Conservation (phyloP, 2,888 invertebrate genomes). For the Lasioglossum zephyrum region DNA sequence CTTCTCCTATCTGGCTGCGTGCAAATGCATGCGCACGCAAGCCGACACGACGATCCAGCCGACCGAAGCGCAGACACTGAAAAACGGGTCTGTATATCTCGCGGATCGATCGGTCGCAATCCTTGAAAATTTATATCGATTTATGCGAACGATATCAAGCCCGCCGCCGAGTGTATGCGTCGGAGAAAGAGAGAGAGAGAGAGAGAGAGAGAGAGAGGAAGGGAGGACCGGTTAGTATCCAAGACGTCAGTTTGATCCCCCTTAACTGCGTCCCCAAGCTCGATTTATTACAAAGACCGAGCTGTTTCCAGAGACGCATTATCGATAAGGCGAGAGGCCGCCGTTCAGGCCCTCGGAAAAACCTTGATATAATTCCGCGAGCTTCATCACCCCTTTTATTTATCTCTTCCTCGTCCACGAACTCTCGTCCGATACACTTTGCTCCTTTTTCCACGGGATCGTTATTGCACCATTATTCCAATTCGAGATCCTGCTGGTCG, state of each 20-base stretch:
- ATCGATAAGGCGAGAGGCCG: slow-evolving; percentile 65
- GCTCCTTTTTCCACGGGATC: slow-evolving; percentile 22
- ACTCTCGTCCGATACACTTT: not conserved
- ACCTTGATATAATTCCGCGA: slow-evolving; percentile 57
- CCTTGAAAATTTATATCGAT: slow-evolving; percentile 72
- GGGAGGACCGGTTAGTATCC: slow-evolving; percentile 47
- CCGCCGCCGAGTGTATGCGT: slow-evolving; percentile 11
- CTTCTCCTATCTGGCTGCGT: slow-evolving; percentile 3
- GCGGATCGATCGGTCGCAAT: slow-evolving; percentile 50
- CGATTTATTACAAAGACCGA: slow-evolving; percentile 71
- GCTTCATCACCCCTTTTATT: slow-evolving; percentile 34
- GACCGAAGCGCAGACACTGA: slow-evolving; percentile 33
- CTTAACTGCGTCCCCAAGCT: slow-evolving; percentile 66
- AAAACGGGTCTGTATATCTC: slow-evolving; percentile 50
- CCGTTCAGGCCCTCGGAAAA: slow-evolving; percentile 43
- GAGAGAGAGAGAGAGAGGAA: not conserved
- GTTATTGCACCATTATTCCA: slow-evolving; percentile 13
- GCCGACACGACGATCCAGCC: not conserved
- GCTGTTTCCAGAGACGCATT: slow-evolving; percentile 64
- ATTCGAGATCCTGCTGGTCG: not conserved
- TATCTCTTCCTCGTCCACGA: slow-evolving; percentile 12
- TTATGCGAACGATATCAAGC: slow-evolving; percentile 58
- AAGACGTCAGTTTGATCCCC: slow-evolving; percentile 69
- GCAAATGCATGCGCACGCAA: slow-evolving; percentile 24
- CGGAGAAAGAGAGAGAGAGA: not conserved